A percentile compares a stretch with the other conserved stretches of the same genome.
phyloP scores from a whole-genome alignment of 2,113 vertebrate species.

The Xiphophorus couchianus region DNA sequence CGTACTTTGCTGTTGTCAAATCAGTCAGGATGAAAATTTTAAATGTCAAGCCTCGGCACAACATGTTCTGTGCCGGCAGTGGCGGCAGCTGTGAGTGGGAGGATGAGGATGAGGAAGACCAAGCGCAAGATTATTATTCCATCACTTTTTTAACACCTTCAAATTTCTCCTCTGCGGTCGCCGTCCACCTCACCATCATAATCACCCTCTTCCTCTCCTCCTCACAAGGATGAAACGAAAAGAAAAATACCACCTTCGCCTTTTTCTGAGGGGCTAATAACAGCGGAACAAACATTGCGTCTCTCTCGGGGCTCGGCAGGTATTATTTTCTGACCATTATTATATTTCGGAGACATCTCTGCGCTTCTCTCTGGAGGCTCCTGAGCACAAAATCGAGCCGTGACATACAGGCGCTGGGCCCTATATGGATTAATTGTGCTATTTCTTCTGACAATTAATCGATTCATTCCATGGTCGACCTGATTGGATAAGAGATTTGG shows the following conservation, averaged over 20 bases:
- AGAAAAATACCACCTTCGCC: conserved; percentile 15
- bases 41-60: conserved; percentile 63
- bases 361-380: conserved; percentile 36
- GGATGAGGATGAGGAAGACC: conserved; percentile 56
- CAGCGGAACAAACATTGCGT: conserved; percentile 44
- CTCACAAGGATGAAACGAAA: conserved; percentile 14
- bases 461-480: conserved; percentile 41
- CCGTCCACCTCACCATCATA: conserved; percentile 38
- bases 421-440: conserved; percentile 58
- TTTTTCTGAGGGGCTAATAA: conserved; percentile 59
- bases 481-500: conserved; percentile 46
- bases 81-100: conserved; percentile 64
- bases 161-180: conserved; percentile 49
- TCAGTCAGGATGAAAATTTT: conserved; percentile 41
- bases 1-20: conserved; percentile 17
- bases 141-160: conserved; percentile 63
- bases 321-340: conserved; percentile 60
- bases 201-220: conserved; percentile 28
- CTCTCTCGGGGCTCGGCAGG: conserved; percentile 36
- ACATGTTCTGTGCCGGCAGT: conserved; percentile 53
- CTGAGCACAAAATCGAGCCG: conserved; percentile 31
- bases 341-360: conserved; percentile 54
- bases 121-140: conserved; percentile 59
- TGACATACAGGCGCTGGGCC: conserved; percentile 5
- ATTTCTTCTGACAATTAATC: conserved; percentile 66